These are phyloP conservation scores for Lordiphosa collinella DNA, from an alignment of 1,140 invertebrate species.

Conservation along the genomic window DNA sequence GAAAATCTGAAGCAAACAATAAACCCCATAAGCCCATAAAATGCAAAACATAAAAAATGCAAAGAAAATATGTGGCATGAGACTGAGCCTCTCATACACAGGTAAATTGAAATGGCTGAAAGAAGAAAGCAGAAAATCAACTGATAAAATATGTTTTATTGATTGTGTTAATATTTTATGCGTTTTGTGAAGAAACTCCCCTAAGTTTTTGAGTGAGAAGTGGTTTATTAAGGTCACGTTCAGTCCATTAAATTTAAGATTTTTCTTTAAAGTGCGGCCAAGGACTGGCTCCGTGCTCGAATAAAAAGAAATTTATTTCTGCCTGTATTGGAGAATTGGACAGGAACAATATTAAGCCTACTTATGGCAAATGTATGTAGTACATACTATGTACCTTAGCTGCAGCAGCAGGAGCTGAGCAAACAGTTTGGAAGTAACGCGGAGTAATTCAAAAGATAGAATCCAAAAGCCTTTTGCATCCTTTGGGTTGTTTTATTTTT, in stretches of 20 bases:
- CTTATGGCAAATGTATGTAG: too few relatives aligned
- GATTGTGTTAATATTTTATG: slow-evolving; percentile 19
- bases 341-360: too few relatives aligned
- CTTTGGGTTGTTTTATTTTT: too few relatives aligned
- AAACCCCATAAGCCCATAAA: not conserved
- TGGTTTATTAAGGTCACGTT: slow-evolving; percentile 18
- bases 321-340: too few relatives aligned
- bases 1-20: slow-evolving; percentile 10
- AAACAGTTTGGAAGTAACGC: too few relatives aligned
- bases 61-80: not conserved
- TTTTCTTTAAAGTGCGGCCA: slow-evolving; percentile 2
- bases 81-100: not conserved
- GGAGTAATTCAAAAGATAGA: too few relatives aligned
- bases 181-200: not conserved
- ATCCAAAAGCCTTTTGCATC: too few relatives aligned
- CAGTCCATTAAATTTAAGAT: slow-evolving; percentile 13
- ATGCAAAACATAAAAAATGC: slow-evolving; percentile 1
- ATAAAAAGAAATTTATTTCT: not conserved
- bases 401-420: too few relatives aligned
- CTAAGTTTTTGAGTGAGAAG: slow-evolving; percentile 6
- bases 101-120: slow-evolving; percentile 6
- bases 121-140: not conserved
- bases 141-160: slow-evolving; percentile 8
- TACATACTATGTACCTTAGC: too few relatives aligned
- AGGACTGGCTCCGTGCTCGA: not conserved